Evolutionary conservation across 2,888 invertebrate genomes (phyloP).

Genomic region (Athripsodes cinereus): DNA sequence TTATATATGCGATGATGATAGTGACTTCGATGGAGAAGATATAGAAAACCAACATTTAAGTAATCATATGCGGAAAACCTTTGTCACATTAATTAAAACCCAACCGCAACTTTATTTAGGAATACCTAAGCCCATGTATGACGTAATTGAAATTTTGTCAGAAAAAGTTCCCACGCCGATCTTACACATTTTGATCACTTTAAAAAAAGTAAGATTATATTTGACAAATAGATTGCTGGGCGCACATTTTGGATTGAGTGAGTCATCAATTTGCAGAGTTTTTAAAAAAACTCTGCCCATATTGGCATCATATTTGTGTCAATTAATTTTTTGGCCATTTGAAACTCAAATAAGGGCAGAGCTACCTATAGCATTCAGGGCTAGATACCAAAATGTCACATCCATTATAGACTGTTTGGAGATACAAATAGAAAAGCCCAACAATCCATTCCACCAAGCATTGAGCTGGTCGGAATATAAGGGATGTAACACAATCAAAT

Average conservation of each 20-base stretch:
- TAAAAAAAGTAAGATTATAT: neutral
- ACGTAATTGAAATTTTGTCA: neutral
- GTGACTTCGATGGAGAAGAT: neutral
- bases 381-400: too few species aligned
- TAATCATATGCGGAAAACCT: too few species aligned
- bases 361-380: conserved; percentile 26
- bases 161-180: too few species aligned
- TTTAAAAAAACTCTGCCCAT: neutral
- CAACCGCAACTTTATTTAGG: neutral
- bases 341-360: conserved; percentile 13
- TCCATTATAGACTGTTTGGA: too few species aligned
- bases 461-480: too few species aligned
- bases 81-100: neutral
- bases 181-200: too few species aligned
- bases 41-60: neutral
- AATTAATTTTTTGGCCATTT: conserved; percentile 16
- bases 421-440: too few species aligned
- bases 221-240: neutral
- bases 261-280: neutral
- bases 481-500: too few species aligned
- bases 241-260: neutral
- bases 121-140: neutral
- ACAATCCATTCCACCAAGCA: too few species aligned
- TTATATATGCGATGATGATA: neutral
- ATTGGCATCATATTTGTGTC: too few species aligned